A percentile compares a stretch with the other conserved stretches of the same genome.
Conservation (phyloP, 2,888 invertebrate species). For the Machimus rusticus region DNA sequence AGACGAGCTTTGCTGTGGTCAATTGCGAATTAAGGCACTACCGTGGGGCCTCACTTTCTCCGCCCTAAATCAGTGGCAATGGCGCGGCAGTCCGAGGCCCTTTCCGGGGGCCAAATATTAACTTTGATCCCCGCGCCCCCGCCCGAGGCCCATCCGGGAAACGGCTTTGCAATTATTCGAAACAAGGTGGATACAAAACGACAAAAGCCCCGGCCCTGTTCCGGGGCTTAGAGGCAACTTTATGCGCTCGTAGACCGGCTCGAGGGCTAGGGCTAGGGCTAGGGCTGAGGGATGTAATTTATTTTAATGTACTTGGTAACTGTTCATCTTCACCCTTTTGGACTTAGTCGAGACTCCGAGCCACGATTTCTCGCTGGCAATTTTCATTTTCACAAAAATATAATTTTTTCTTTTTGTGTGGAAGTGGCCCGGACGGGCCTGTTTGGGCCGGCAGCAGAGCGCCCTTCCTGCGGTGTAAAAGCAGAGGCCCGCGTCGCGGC, state of each 20-base stretch:
- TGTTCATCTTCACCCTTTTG: slow-evolving; percentile 43
- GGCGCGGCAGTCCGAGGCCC: background rate
- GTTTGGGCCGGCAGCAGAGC: background rate
- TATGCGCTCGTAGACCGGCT: background rate
- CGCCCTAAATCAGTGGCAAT: background rate
- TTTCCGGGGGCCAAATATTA: background rate
- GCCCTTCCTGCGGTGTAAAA: background rate
- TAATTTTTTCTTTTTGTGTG: background rate
- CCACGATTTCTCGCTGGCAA: slow-evolving; percentile 19
- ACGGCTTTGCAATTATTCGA: slow-evolving; percentile 24
- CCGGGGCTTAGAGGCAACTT: slow-evolving; percentile 23
- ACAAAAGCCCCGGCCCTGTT: background rate
- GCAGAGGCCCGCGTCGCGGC: background rate
- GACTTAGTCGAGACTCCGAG: slow-evolving; percentile 25
- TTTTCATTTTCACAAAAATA: slow-evolving; percentile 4
- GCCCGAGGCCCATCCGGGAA: background rate
- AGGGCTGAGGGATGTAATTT: slow-evolving; percentile 37
- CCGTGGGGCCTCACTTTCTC: background rate
- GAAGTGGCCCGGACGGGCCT: background rate
- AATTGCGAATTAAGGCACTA: background rate
- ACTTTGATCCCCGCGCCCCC: background rate
- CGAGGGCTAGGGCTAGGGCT: background rate
- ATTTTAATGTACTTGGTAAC: slow-evolving; percentile 44
- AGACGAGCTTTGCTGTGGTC: background rate
- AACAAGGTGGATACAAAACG: slow-evolving; percentile 37